Base-by-base conservation (phyloP, 1,140 invertebrate species). In the Brachionus manjavacas region DNA sequence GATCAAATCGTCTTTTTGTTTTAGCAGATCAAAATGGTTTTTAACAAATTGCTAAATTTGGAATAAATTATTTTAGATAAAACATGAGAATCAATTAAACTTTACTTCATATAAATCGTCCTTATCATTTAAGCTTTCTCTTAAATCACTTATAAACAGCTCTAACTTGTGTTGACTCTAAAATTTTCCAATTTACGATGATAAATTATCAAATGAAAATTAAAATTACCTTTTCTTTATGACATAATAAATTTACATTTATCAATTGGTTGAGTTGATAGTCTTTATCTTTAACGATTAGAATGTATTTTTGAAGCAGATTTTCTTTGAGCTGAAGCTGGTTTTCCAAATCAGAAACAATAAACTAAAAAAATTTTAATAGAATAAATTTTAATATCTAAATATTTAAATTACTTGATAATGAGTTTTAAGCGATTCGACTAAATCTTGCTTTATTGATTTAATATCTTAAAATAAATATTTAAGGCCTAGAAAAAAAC, bases 1-100 rank as follows among this genome's bases (percentile, higher is more conserved):
- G 6, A 76, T 76, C 43, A 76, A 76, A 76, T 76, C 43, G 16
- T 76, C 72, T 76, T 76, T 76, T 49, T 76, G 72, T 49, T 76
- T 76, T 46, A 76, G 9, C 25, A 76, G 49, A 20, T 76, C 72
- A 76, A 76, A 76, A 76, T 76, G 72, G 46, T 76, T 49, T 76
- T 25, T 46, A 31, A 76, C 12, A 25, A 46, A 25, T 49, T 76
- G 39, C 72, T 76, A 3, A 76, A 35, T 25, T 49, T 49, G 11
- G 7, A 49, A 76, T 49, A 49, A 76, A 41, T 41, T 43, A 74
- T 25, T n/a, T 49, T 46, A 23, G 3, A 76, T 46, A 46, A 76
- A 35, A 49, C 14, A 74, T 41, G 31, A 72, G 2, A n/a, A 16
- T 16, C 9, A 41, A 41, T 72, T 72, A 6, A 72, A 72, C 49